Evolutionary conservation across 1,140 invertebrate species (phyloP).

Genomic region (Delia radicum): DNA sequence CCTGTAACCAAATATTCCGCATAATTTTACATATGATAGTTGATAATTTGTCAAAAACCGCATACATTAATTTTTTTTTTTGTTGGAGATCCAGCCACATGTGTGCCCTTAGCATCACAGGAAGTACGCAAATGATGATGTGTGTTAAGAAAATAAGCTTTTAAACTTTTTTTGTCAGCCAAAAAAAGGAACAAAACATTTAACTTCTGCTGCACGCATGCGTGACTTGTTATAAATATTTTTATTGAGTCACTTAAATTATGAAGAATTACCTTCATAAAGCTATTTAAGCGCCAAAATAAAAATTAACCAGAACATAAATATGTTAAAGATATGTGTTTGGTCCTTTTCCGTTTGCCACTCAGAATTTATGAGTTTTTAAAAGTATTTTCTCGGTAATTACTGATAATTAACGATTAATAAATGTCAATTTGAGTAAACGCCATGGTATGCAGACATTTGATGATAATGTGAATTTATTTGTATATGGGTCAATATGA

Average conservation of each 20-base stretch:
- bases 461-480: no score
- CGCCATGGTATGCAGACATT: neutral
- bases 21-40: neutral
- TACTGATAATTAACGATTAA: slow-evolving; percentile 18
- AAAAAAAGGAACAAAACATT: neutral
- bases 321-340: neutral
- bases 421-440: neutral
- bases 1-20: neutral
- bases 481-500: no score
- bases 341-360: neutral
- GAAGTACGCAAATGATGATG: slow-evolving; percentile 11
- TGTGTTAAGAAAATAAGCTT: neutral
- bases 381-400: slow-evolving; percentile 1
- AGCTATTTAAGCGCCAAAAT: slow-evolving; percentile 2
- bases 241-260: slow-evolving; percentile 13
- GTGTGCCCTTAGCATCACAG: no score
- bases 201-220: neutral
- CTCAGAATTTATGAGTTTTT: neutral
- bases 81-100: no score
- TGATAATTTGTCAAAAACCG: slow-evolving; percentile 16
- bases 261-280: slow-evolving; percentile 19
- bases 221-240: slow-evolving; percentile 5
- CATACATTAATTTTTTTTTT: neutral
- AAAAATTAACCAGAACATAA: neutral
- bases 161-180: neutral